Percentiles rank a stretch among this genome's conserved stretches.
Evolutionary conservation across 2,797 vertebrate genomes (phyloP).

Genomic region (Typhlichthys subterraneus): DNA sequence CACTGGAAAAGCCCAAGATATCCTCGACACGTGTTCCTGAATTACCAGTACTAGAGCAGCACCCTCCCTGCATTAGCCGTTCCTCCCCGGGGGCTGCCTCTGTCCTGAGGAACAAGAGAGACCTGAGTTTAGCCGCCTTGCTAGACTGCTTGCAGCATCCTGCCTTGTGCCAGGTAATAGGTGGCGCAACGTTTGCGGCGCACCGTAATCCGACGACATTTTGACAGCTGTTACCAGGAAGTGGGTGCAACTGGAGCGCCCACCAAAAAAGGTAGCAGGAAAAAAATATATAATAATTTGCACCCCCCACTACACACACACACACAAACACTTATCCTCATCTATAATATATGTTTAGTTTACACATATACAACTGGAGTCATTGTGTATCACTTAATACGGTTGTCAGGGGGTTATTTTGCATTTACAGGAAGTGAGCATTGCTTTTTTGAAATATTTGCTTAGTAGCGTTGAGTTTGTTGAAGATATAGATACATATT

Average conservation of each 20-base stretch:
- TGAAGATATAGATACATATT: slow-evolving; percentile 22
- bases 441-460: slow-evolving; percentile 38
- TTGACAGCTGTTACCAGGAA: slow-evolving; percentile 91
- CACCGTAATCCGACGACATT: slow-evolving; percentile 79
- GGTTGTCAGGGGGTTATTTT: no score
- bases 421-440: slow-evolving; percentile 37
- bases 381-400: no score
- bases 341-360: no score
- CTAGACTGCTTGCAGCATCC: slow-evolving; percentile 67
- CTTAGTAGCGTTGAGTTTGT: slow-evolving; percentile 42
- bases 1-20: slow-evolving; percentile 64
- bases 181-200: slow-evolving; percentile 75
- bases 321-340: neutral
- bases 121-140: slow-evolving; percentile 54
- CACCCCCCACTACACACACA: slow-evolving; percentile 1
- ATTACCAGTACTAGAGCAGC: slow-evolving; percentile 63
- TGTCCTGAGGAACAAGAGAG: slow-evolving; percentile 56
- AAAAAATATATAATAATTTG: slow-evolving; percentile 13
- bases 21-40: slow-evolving; percentile 72
- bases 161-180: slow-evolving; percentile 75
- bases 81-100: slow-evolving; percentile 57
- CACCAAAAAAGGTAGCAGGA: slow-evolving; percentile 46
- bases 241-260: slow-evolving; percentile 79
- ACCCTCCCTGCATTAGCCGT: slow-evolving; percentile 62
- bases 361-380: no score